A percentile compares a stretch with the other conserved stretches of the same genome.
phyloP scores from a whole-genome alignment of 2,797 vertebrate species.

The Cercopithecus diana region DNA sequence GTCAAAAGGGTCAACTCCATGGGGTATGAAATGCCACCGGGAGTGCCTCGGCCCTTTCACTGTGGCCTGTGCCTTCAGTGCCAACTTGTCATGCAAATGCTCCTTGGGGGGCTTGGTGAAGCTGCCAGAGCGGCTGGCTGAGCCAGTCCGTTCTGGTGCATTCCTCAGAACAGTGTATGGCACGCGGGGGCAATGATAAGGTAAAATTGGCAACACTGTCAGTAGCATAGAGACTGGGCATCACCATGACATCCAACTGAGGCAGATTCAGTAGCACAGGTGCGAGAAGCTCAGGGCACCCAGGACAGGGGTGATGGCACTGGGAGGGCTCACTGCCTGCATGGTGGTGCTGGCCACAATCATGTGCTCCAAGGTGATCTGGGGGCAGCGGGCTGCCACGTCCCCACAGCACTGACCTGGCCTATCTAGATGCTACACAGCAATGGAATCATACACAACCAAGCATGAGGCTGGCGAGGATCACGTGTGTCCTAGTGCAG shows the following conservation, averaged over 20 bases:
- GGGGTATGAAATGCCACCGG: not conserved
- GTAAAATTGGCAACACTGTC: not conserved
- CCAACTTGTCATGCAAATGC: not conserved
- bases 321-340: constrained; percentile 87
- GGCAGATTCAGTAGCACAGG: rapidly evolving
- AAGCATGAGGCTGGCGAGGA: not conserved
- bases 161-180: not conserved
- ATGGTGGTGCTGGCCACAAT: constrained; percentile 97
- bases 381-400: constrained; percentile 92
- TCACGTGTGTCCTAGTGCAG: too few species aligned
- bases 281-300: too few species aligned
- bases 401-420: constrained; percentile 91
- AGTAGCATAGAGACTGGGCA: constrained; percentile 93
- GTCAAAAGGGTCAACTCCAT: not conserved
- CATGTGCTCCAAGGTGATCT: constrained; percentile 93
- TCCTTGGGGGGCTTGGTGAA: not conserved
- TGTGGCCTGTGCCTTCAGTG: not conserved
- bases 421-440: not conserved
- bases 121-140: not conserved
- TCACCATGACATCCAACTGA: constrained; percentile 96
- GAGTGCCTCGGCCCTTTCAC: not conserved
- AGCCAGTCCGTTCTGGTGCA: not conserved
- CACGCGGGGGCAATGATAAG: too few species aligned
- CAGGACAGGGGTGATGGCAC: rapidly evolving
- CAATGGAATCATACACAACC: not conserved